These are phyloP conservation scores for Lophotis ruficrista DNA, from an alignment of 2,113 vertebrate genomes.

Conservation along the genomic window DNA sequence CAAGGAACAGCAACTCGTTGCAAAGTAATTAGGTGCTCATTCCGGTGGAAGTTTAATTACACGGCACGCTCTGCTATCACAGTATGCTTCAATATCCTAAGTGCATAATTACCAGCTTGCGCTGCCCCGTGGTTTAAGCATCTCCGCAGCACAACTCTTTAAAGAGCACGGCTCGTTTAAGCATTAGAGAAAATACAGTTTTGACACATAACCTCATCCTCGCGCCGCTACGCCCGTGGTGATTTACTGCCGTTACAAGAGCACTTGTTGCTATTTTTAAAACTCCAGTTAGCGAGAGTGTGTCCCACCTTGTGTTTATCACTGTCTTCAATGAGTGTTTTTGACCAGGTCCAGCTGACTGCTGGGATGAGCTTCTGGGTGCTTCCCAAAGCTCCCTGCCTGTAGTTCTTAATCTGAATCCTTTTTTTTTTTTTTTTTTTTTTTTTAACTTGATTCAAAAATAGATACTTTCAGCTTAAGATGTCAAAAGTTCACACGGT, in stretches of 20 bases:
- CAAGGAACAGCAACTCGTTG: background rate
- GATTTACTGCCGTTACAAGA: background rate
- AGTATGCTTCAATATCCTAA: conserved; percentile 20
- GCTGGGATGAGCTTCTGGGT: background rate
- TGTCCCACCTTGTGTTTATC: background rate
- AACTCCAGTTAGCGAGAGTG: background rate
- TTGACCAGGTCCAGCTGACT: background rate
- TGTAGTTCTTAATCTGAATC: background rate
- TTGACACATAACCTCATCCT: background rate
- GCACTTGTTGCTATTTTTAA: background rate
- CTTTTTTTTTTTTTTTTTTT: background rate
- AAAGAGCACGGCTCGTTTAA: background rate
- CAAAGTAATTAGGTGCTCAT: conserved; percentile 21
- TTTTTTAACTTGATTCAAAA: background rate
- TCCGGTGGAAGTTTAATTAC: conserved; percentile 40
- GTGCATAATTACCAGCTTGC: conserved; percentile 12
- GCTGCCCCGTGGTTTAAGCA: conserved; percentile 34
- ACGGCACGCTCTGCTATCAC: background rate
- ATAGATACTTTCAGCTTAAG: background rate
- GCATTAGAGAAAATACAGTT: background rate
- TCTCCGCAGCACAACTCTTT: background rate
- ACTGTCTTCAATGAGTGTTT: background rate
- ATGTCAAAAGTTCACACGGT: background rate
- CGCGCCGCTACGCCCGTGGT: background rate
- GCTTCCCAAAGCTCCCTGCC: background rate